Percentiles rank a stretch among this genome's conserved stretches.
Conservation (phyloP, 2,888 invertebrate genomes). For the Acleris cristana region DNA sequence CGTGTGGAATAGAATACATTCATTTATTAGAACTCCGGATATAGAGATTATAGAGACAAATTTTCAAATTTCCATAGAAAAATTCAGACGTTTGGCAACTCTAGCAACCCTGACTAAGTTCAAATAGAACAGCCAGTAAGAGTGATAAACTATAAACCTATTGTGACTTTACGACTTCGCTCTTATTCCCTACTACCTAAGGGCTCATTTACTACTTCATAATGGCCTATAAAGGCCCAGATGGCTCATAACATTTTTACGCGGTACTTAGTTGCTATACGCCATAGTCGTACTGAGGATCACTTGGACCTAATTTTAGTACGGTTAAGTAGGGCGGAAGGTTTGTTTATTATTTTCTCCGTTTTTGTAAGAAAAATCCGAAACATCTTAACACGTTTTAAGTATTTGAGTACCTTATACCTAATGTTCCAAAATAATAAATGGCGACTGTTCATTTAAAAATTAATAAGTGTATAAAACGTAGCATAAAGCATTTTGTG, state of each 20-base stretch:
- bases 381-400: no score
- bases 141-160: conserved; percentile 19
- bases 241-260: conserved; percentile 26
- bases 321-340: not conserved
- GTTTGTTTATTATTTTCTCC: not conserved
- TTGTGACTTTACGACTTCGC: conserved; percentile 22
- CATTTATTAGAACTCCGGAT: no score
- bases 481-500: no score
- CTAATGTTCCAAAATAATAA: no score
- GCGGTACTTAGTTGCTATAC: conserved; percentile 14
- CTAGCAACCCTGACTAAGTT: not conserved
- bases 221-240: conserved; percentile 30
- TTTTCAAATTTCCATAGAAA: no score
- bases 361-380: not conserved
- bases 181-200: conserved; percentile 19
- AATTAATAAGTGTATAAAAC: no score
- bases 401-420: no score
- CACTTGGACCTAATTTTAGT: conserved; percentile 1
- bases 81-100: no score
- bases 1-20: no score
- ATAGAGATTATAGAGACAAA: no score
- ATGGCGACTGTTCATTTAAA: no score
- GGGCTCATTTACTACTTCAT: conserved; percentile 26
- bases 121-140: not conserved
- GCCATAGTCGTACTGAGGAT: not conserved